These are phyloP conservation scores for Caenorhabditis sp. DNA, from an alignment of 2,888 invertebrate species.

Conservation along the genomic window DNA sequence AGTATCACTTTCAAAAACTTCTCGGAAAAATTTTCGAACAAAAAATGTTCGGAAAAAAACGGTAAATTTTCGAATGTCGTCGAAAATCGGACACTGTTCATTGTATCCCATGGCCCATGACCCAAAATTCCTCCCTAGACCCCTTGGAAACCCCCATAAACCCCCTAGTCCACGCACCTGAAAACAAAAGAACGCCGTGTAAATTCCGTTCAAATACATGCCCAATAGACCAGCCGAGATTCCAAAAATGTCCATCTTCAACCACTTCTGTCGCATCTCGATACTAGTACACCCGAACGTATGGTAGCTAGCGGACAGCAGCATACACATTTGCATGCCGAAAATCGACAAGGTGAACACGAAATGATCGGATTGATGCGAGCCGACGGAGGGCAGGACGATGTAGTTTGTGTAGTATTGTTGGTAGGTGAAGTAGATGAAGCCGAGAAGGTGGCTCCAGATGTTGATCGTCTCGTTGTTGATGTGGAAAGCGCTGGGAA, in stretches of 20 bases:
- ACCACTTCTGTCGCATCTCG: conserved; percentile 90
- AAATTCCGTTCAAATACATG: conserved; percentile 95
- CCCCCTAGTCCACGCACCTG: conserved; percentile 73
- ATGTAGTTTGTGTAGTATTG: conserved; percentile 89
- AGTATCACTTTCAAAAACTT: no score
- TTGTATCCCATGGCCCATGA: not conserved
- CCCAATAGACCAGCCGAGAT: conserved; percentile 94
- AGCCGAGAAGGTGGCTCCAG: conserved; percentile 91
- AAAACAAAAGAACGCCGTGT: conserved; percentile 97
- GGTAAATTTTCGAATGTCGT: no score
- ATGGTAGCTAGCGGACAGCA: conserved; percentile 93
- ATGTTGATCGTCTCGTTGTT: conserved; percentile 98
- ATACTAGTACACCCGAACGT: conserved; percentile 95
- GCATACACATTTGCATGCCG: conserved; percentile 96
- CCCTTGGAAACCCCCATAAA: no score
- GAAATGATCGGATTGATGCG: conserved; percentile 90
- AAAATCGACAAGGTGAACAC: conserved; percentile 90
- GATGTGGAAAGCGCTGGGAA: conserved; percentile 93
- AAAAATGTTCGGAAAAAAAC: no score
- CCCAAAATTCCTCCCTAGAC: not conserved
- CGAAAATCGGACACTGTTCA: no score
- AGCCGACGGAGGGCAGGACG: conserved; percentile 87
- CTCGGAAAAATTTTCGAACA: no score
- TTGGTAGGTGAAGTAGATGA: conserved; percentile 88
- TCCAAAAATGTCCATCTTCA: conserved; percentile 94